A percentile compares a stretch with the other conserved stretches of the same genome.
phyloP scores from a whole-genome alignment of 2,113 vertebrate species.

The Gnathonemus echidnorhynchus region DNA sequence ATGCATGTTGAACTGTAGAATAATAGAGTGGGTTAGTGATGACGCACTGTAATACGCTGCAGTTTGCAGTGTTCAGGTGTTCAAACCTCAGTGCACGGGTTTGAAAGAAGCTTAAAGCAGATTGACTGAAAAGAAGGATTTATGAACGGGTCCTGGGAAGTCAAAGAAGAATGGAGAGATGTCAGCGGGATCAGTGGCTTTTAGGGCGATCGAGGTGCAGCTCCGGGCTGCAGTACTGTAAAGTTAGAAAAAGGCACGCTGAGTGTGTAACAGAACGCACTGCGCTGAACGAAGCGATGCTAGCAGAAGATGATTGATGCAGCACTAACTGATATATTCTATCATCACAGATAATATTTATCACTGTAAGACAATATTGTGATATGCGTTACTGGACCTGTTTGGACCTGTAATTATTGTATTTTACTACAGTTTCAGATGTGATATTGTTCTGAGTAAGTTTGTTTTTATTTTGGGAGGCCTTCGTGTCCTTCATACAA shows the following conservation, averaged over 20 bases:
- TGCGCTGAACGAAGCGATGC: background rate
- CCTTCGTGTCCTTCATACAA: background rate
- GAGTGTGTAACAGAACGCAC: background rate
- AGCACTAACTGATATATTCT: background rate
- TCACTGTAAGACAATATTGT: background rate
- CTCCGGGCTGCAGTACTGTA: background rate
- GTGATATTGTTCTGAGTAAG: background rate
- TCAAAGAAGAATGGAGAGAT: background rate
- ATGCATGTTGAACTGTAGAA: background rate
- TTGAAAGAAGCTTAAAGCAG: background rate
- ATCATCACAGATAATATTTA: background rate
- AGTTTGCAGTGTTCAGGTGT: background rate
- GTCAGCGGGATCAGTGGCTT: background rate
- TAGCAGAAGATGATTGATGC: background rate
- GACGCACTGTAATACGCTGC: background rate
- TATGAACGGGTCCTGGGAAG: background rate
- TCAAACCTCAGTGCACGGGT: background rate
- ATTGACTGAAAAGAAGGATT: background rate
- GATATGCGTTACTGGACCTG: background rate
- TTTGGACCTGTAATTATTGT: background rate
- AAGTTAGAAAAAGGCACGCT: background rate
- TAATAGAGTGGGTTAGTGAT: background rate
- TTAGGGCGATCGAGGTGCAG: background rate
- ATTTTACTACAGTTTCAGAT: background rate
- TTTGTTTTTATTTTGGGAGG: background rate